Conservation (phyloP, 1,140 invertebrate species). For the Theocolax elegans region DNA sequence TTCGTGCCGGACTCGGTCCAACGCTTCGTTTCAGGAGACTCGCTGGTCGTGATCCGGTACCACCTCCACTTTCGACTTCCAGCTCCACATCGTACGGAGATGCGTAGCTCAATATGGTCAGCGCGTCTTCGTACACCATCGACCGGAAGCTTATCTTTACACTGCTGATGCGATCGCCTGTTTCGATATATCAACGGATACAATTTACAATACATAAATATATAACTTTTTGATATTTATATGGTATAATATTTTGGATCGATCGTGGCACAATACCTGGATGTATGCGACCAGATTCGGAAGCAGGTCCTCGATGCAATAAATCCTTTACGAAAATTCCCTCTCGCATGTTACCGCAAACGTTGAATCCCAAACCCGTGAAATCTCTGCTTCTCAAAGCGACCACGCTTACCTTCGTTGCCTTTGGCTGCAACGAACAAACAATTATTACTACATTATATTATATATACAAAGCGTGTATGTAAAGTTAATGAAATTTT, state of each 20-base stretch:
- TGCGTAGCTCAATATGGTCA: slow-evolving; percentile 89
- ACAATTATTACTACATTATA: no score
- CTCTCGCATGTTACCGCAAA: slow-evolving; percentile 88
- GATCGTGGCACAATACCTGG: slow-evolving; percentile 71
- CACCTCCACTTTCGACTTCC: slow-evolving; percentile 73
- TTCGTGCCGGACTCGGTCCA: slow-evolving; percentile 67
- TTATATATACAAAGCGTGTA: no score
- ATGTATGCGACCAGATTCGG: slow-evolving; percentile 83
- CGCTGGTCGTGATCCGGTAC: slow-evolving; percentile 67
- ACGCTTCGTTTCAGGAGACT: slow-evolving; percentile 66
- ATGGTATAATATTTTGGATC: no score
- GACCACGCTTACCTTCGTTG: slow-evolving; percentile 71
- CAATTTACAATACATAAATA: not conserved
- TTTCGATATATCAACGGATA: no score
- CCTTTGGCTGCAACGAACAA: slow-evolving; percentile 58
- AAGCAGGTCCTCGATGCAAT: slow-evolving; percentile 86
- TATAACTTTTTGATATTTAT: not conserved
- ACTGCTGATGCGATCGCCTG: slow-evolving; percentile 87
- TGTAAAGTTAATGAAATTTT: no score
- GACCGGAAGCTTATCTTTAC: slow-evolving; percentile 88
- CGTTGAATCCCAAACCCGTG: slow-evolving; percentile 90
- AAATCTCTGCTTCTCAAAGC: slow-evolving; percentile 86
- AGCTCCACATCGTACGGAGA: slow-evolving; percentile 89
- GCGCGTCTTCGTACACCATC: slow-evolving; percentile 90
- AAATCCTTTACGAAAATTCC: slow-evolving; percentile 91